Evolutionary conservation across 2,113 vertebrate species (phyloP).

Genomic region (Lophotis ruficrista): DNA sequence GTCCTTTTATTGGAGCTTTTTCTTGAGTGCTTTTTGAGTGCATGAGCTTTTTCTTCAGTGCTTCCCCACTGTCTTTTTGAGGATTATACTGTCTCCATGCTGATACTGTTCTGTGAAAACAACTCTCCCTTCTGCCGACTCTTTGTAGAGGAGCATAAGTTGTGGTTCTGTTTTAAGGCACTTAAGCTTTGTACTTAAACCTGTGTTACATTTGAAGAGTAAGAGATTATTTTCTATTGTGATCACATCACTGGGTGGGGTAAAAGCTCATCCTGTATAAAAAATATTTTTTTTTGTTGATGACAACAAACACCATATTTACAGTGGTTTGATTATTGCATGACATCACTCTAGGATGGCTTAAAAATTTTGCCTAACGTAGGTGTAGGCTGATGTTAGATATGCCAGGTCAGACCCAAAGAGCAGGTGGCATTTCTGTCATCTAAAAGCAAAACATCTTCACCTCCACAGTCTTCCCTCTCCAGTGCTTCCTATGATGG

Average conservation of each 20-base stretch:
- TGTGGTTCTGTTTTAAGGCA: neutral
- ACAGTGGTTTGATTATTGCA: neutral
- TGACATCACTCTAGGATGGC: neutral
- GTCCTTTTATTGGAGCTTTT: neutral
- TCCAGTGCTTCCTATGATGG: neutral
- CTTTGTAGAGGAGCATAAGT: neutral
- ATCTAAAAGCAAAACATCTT: neutral
- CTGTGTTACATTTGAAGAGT: neutral
- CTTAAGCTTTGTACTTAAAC: neutral
- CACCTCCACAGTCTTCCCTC: neutral
- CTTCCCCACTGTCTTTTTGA: neutral
- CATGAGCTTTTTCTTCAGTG: neutral
- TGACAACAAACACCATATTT: neutral
- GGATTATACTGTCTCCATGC: neutral
- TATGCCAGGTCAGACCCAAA: neutral
- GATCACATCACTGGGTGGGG: neutral
- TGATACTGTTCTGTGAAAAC: neutral
- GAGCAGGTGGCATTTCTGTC: accelerated
- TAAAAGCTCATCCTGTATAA: neutral
- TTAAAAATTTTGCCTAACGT: neutral
- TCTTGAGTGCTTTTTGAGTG: neutral
- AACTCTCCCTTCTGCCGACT: neutral
- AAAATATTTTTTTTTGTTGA: neutral
- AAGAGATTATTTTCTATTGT: neutral
- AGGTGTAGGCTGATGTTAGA: neutral